Percentiles rank a stretch among this genome's conserved stretches.
These are phyloP conservation scores for Odontothrips loti DNA, from an alignment of 2,888 invertebrate genomes.

Conservation along the genomic window DNA sequence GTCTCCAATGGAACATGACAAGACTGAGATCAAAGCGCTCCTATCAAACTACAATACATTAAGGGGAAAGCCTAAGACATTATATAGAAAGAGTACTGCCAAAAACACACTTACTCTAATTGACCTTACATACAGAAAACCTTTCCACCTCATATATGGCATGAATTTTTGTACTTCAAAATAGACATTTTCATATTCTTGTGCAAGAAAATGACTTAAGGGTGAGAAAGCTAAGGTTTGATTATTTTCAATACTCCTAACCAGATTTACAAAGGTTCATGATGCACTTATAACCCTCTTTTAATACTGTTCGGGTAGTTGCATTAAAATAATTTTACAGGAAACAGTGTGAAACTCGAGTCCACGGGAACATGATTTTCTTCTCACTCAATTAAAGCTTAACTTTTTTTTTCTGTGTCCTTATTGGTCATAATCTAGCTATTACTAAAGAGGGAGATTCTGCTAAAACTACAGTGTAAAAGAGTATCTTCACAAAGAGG, in stretches of 20 bases:
- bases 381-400: background rate
- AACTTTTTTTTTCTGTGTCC: too few relatives aligned
- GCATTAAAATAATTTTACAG: background rate
- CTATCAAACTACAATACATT: background rate
- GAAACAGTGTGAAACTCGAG: background rate
- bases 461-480: too few relatives aligned
- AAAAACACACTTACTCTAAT: background rate
- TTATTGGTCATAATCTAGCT: too few relatives aligned
- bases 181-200: background rate
- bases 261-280: constrained; percentile 28
- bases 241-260: constrained; percentile 13
- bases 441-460: too few relatives aligned
- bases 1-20: background rate
- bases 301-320: constrained; percentile 9
- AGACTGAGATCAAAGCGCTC: constrained; percentile 8
- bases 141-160: background rate
- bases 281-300: background rate
- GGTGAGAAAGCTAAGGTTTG: background rate
- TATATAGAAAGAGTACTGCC: background rate
- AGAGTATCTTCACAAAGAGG: too few relatives aligned
- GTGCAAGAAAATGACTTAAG: background rate
- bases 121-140: background rate
- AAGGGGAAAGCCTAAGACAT: background rate
- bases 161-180: constrained; percentile 14
- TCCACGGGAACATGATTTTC: background rate